These are phyloP conservation scores for Mobula hypostoma DNA, from an alignment of 2,113 vertebrate genomes.

Conservation along the genomic window DNA sequence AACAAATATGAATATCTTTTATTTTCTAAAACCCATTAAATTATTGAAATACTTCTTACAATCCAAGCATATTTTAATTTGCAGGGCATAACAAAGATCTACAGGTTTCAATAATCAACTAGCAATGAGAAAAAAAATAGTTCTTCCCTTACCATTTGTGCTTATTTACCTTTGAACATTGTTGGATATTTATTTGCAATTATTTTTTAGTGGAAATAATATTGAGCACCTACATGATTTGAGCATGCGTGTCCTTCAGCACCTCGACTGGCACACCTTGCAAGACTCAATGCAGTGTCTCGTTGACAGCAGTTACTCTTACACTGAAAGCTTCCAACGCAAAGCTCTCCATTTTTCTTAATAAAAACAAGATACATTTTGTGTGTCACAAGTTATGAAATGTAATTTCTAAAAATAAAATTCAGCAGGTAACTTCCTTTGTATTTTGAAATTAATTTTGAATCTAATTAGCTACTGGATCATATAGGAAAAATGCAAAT, in stretches of 20 bases:
- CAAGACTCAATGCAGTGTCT: not conserved
- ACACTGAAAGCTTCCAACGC: slow-evolving; percentile 60
- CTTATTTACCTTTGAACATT: not conserved
- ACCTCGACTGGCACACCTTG: slow-evolving; percentile 53
- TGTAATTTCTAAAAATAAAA: not conserved
- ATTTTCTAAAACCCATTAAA: not conserved
- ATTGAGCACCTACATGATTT: slow-evolving; percentile 44
- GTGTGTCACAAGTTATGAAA: not conserved
- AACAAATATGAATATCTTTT: not conserved
- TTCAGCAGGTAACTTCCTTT: not conserved
- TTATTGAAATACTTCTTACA: too few relatives aligned
- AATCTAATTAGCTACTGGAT: not conserved
- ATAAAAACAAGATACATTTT: not conserved
- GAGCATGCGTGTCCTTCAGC: slow-evolving; percentile 59
- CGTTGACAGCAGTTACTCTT: slow-evolving; percentile 63
- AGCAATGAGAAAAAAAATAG: too few relatives aligned
- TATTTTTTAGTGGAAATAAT: not conserved
- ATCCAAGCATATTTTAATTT: not conserved
- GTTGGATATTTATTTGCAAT: not conserved
- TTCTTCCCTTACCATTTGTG: not conserved
- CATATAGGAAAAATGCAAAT: not conserved
- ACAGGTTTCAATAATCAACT: not conserved
- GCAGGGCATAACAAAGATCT: too few relatives aligned
- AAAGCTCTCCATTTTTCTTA: slow-evolving; percentile 60
- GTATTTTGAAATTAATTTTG: not conserved